phyloP scores from a whole-genome alignment of 2,888 invertebrate genomes.

The Watsonalla cultraria region DNA sequence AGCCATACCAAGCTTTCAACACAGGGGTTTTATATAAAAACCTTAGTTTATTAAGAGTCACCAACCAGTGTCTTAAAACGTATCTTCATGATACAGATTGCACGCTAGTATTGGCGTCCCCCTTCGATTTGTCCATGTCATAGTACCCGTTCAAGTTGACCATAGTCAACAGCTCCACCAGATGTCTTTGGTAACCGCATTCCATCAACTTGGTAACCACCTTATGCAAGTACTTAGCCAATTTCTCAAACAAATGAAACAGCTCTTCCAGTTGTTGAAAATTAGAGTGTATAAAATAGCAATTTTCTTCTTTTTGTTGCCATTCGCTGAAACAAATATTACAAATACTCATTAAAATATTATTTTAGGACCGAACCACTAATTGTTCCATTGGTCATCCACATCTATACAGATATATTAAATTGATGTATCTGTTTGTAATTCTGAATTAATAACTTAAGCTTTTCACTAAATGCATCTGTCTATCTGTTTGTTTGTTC shows the following conservation, averaged over 20 bases:
- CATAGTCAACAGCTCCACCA: constrained; percentile 81
- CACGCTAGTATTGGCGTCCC: constrained; percentile 37
- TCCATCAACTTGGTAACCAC: constrained; percentile 80
- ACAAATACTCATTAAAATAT: constrained; percentile 20
- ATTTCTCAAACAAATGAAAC: constrained; percentile 79
- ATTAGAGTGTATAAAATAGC: constrained; percentile 77
- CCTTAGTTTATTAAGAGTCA: too few species aligned
- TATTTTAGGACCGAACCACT: too few species aligned
- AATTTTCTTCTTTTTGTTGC: constrained; percentile 66
- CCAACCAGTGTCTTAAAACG: background rate
- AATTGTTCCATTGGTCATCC: too few species aligned
- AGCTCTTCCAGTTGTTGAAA: constrained; percentile 77
- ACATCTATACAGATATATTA: background rate
- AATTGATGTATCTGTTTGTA: background rate
- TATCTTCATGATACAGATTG: constrained; percentile 20
- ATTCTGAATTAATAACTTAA: too few species aligned
- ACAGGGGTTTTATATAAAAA: too few species aligned
- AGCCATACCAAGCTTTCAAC: too few species aligned
- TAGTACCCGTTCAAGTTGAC: constrained; percentile 82
- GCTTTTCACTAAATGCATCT: too few species aligned
- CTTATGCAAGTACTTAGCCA: constrained; percentile 80
- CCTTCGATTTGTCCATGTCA: constrained; percentile 50
- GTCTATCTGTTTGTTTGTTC: too few species aligned
- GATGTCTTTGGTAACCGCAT: constrained; percentile 82
- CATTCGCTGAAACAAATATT: constrained; percentile 70